A percentile compares a stretch with the other conserved stretches of the same genome.
phyloP scores from a whole-genome alignment of 2,888 invertebrate genomes.

The Parnassius mnemosyne region DNA sequence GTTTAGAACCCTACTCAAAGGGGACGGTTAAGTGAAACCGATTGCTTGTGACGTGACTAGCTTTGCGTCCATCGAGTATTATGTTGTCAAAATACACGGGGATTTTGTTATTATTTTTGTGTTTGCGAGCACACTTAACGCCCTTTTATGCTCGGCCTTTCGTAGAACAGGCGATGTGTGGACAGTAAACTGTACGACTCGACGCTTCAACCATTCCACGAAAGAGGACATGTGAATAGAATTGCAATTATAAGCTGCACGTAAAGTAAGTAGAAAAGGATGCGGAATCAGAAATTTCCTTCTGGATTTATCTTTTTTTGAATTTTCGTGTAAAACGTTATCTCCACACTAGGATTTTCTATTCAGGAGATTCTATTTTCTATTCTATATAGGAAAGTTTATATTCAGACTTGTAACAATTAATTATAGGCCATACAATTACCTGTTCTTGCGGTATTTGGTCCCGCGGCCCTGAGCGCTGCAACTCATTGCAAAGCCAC shows the following conservation, averaged over 20 bases:
- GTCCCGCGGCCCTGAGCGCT: too few relatives aligned
- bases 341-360: too few relatives aligned
- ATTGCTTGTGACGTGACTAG: conserved; percentile 75
- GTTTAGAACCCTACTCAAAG: conserved; percentile 73
- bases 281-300: neutral
- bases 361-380: too few relatives aligned
- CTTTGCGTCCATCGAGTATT: conserved; percentile 77
- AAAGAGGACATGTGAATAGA: conserved; percentile 67
- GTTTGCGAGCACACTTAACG: conserved; percentile 78
- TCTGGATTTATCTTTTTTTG: conserved; percentile 9
- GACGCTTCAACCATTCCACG: conserved; percentile 66
- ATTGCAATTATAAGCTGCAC: conserved; percentile 55
- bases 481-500: too few relatives aligned
- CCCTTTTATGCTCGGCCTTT: conserved; percentile 72
- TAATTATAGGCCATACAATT: too few relatives aligned
- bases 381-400: too few relatives aligned
- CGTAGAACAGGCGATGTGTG: conserved; percentile 69
- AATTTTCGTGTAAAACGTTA: too few relatives aligned
- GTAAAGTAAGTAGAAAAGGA: conserved; percentile 9
- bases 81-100: conserved; percentile 80
- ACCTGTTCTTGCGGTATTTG: too few relatives aligned
- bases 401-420: too few relatives aligned
- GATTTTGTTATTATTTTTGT: conserved; percentile 80
- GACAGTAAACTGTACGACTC: conserved; percentile 51
- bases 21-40: conserved; percentile 74